These are phyloP conservation scores for Meloidogyne exigua DNA, from an alignment of 1,140 invertebrate species.

Conservation along the genomic window DNA sequence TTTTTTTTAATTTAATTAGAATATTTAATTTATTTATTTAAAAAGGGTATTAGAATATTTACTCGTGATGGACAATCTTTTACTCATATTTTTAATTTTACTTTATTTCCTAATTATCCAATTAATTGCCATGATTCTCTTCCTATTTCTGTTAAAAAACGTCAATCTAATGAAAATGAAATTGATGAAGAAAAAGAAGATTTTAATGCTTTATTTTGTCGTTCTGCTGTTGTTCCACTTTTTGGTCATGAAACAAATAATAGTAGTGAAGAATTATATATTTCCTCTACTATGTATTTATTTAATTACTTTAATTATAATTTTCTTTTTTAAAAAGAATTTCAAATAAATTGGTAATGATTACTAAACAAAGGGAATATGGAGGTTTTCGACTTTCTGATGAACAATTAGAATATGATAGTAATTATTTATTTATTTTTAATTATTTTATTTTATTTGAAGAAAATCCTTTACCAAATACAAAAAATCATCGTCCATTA, in stretches of 20 bases:
- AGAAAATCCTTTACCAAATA: neutral
- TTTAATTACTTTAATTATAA: neutral
- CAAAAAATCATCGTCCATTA: conserved; percentile 36
- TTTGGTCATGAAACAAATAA: neutral
- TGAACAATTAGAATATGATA: conserved; percentile 51
- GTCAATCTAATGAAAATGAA: neutral
- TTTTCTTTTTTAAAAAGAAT: conserved; percentile 33
- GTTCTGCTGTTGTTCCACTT: conserved; percentile 43
- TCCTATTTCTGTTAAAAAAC: neutral
- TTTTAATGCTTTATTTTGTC: conserved; percentile 40
- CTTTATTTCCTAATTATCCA: conserved; percentile 66
- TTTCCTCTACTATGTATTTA: conserved; percentile 34
- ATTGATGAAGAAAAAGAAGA: conserved; percentile 4
- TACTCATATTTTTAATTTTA: conserved; percentile 70
- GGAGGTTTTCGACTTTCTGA: conserved; percentile 38
- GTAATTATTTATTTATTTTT: no score
- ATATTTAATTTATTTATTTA: neutral
- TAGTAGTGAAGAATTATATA: conserved; percentile 9
- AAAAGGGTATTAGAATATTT: conserved; percentile 67
- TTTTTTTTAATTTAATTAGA: neutral
- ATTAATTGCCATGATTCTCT: conserved; percentile 34
- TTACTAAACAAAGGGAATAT: conserved; percentile 43
- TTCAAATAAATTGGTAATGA: conserved; percentile 38
- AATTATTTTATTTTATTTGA: neutral
- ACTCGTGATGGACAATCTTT: conserved; percentile 70